phyloP scores from a whole-genome alignment of 2,888 invertebrate species.

The Autographa pulchrina region DNA sequence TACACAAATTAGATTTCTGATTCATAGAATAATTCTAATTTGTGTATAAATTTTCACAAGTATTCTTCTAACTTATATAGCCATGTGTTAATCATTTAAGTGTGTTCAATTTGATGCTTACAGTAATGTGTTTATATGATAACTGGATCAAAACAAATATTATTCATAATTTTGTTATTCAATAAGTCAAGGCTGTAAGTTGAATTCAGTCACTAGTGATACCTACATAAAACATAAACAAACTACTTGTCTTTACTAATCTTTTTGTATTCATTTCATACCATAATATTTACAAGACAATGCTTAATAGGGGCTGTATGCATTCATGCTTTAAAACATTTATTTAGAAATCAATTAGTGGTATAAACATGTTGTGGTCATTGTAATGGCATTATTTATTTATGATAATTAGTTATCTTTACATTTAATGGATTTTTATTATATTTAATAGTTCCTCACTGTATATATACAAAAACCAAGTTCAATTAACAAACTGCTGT shows the following conservation, averaged over 20 bases:
- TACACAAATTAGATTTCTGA: too few relatives aligned
- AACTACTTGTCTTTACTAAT: neutral
- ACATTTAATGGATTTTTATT: too few relatives aligned
- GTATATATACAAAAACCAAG: too few relatives aligned
- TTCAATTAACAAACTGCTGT: too few relatives aligned
- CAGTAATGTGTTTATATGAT: neutral
- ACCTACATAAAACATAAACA: neutral
- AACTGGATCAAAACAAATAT: neutral
- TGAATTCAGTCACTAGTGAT: neutral
- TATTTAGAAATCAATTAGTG: neutral
- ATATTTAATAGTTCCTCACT: too few relatives aligned
- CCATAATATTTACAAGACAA: neutral
- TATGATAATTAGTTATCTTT: too few relatives aligned
- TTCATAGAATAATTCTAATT: too few relatives aligned
- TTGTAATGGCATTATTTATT: too few relatives aligned
- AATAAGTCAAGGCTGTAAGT: constrained; percentile 5
- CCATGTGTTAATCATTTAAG: too few relatives aligned
- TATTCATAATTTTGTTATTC: neutral
- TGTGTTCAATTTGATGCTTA: neutral
- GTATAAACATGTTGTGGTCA: too few relatives aligned
- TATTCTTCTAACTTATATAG: too few relatives aligned
- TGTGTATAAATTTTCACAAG: too few relatives aligned
- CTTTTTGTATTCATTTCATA: neutral
- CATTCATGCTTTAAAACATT: neutral
- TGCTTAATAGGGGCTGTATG: neutral